These are phyloP conservation scores for Acanthacorydalis orientalis DNA, from an alignment of 2,888 invertebrate species.

Conservation along the genomic window DNA sequence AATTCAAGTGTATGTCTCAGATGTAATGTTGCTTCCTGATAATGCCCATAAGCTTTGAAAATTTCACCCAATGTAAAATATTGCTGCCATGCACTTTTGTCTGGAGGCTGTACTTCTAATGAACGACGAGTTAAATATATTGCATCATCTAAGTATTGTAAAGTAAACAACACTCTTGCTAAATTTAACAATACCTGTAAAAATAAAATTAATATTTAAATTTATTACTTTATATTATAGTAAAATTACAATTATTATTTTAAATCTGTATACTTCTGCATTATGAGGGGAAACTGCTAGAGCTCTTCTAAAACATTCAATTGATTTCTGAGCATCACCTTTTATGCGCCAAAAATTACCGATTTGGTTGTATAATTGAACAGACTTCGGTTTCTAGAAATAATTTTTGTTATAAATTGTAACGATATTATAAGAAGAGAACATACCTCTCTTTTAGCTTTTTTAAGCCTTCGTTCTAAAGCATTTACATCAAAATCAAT, in stretches of 20 bases:
- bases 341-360: conserved; percentile 85
- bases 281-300: conserved; percentile 73
- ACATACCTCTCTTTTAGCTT: conserved; percentile 53
- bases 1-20: conserved; percentile 67
- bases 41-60: conserved; percentile 79
- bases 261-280: conserved; percentile 39
- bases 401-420: neutral
- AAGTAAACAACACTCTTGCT: conserved; percentile 67
- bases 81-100: conserved; percentile 80
- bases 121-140: conserved; percentile 73
- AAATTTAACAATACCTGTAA: conserved; percentile 57
- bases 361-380: conserved; percentile 76
- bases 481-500: conserved; percentile 56
- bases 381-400: conserved; percentile 57
- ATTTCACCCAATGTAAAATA: conserved; percentile 85
- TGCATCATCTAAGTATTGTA: conserved; percentile 80
- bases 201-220: neutral
- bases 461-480: conserved; percentile 55
- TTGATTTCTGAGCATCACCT: conserved; percentile 71
- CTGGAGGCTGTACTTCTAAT: conserved; percentile 67
- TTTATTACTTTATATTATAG: neutral
- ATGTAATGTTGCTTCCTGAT: conserved; percentile 73
- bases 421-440: conserved; percentile 5
- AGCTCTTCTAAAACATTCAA: conserved; percentile 78
- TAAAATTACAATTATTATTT: neutral